Evolutionary conservation across 64 coral and sea anemone genomes (phyloP), one percentile per base, ranked within the genome.

Genomic region (Stichodactyla mertensii): DNA sequence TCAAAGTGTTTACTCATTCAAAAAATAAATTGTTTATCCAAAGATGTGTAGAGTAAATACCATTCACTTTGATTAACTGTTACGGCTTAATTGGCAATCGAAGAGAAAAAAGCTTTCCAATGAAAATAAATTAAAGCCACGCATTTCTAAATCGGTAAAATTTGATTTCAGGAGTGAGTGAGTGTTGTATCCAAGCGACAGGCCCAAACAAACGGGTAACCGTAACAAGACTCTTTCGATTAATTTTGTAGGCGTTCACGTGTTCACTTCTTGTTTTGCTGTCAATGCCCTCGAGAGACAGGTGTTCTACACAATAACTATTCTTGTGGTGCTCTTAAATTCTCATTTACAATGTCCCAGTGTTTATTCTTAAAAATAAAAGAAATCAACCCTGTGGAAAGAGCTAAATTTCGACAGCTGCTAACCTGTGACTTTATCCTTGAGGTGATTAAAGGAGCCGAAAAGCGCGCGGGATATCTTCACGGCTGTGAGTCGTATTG

Each of bases 281-380:
- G 15, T 52, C 36, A 22, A 55, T 55, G 52, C 51, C 78, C 78
- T 16, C 78, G 51, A 81, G 78, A 5, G 10, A 81, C 78, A 81
- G 78, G 78, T 81, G 78, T 74, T 31, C 51, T 81, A 53, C 16
- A 81, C 78, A 81, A 52, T 53, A 81, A 53, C 51, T 18, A 81
- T 55, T 52, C 78, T 81, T 81, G 52, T 54, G 13, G 78, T 52
- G 16, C 53, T 53, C 78, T 81, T 81, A 81, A 52, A 53, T 55
- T 81, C 51, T 53, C 36, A 81, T 53, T 55, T 81, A 19, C 13
- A 55, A 81, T 51, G 53, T 20, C 77, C 28, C 53, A 81, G 15
- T 81, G 78, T 81, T 81, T 81, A 55, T 55, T 81, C 53, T 55
- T 55, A 19, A 7, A 28, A 81, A 81, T 55, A 81, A 81, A 81